Conservation (phyloP, 1,140 invertebrate species). For the Drosophila prosaltans region DNA sequence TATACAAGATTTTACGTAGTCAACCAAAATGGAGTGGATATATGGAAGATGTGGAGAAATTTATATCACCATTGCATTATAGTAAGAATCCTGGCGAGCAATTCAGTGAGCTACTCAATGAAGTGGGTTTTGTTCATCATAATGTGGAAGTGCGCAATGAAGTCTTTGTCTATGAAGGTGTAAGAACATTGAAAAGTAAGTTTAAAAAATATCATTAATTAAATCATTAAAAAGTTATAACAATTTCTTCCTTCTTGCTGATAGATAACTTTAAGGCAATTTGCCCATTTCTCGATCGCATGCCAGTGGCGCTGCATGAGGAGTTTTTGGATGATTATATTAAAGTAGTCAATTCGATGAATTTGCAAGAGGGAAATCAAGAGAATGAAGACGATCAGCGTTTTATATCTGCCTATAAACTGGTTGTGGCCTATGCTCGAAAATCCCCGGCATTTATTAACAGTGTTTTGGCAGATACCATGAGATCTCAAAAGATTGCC, state of each 20-base stretch:
- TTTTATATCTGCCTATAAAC: constrained; percentile 84
- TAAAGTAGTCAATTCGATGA: constrained; percentile 83
- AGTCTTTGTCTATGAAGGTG: constrained; percentile 86
- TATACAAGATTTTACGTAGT: constrained; percentile 86
- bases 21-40: constrained; percentile 87
- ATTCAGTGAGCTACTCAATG: constrained; percentile 86
- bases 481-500: neutral
- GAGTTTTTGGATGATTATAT: constrained; percentile 87
- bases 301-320: constrained; percentile 86
- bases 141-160: constrained; percentile 87
- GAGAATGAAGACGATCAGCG: constrained; percentile 25
- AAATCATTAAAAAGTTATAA: neutral
- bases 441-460: constrained; percentile 84
- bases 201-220: neutral
- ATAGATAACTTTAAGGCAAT: constrained; percentile 88
- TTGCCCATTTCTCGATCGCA: constrained; percentile 89
- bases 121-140: constrained; percentile 87
- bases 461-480: constrained; percentile 38
- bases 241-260: neutral
- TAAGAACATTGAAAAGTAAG: constrained; percentile 71
- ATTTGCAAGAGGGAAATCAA: constrained; percentile 75
- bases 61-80: constrained; percentile 87
- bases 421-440: constrained; percentile 85
- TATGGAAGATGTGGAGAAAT: constrained; percentile 87
- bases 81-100: constrained; percentile 86